Conservation (phyloP, 2,113 vertebrate genomes). For the Paradoxurus hermaphroditus region DNA sequence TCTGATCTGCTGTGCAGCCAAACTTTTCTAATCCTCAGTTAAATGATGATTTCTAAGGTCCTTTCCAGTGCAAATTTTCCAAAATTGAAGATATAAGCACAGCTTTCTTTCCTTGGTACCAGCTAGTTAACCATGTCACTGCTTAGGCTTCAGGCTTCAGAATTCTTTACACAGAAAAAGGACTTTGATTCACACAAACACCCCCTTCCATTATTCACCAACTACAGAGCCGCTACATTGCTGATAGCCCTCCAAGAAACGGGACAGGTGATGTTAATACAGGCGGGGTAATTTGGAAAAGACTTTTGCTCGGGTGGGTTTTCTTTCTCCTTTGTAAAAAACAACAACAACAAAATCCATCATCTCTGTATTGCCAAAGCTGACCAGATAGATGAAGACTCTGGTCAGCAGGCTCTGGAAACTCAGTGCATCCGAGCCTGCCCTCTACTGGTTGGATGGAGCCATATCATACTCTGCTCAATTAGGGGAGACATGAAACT, state of each 20-base stretch:
- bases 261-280: background rate
- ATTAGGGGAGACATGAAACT: background rate
- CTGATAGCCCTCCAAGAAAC: background rate
- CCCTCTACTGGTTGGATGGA: conserved; percentile 65
- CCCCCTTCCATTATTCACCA: background rate
- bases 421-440: background rate
- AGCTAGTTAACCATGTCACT: background rate
- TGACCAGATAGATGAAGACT: fast-evolving
- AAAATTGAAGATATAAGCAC: background rate
- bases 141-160: background rate
- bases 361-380: background rate
- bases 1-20: background rate
- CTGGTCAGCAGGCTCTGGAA: fast-evolving
- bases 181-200: background rate
- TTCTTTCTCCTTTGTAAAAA: background rate
- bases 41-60: background rate
- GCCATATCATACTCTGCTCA: background rate
- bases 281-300: background rate
- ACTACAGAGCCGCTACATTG: background rate
- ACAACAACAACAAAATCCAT: background rate
- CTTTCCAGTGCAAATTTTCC: background rate
- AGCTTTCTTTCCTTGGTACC: background rate
- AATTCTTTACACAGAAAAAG: background rate
- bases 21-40: background rate
- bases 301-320: background rate